A percentile compares a stretch with the other conserved stretches of the same genome.
phyloP scores from a whole-genome alignment of 2,888 invertebrate genomes.

The Euzetes globulus region DNA sequence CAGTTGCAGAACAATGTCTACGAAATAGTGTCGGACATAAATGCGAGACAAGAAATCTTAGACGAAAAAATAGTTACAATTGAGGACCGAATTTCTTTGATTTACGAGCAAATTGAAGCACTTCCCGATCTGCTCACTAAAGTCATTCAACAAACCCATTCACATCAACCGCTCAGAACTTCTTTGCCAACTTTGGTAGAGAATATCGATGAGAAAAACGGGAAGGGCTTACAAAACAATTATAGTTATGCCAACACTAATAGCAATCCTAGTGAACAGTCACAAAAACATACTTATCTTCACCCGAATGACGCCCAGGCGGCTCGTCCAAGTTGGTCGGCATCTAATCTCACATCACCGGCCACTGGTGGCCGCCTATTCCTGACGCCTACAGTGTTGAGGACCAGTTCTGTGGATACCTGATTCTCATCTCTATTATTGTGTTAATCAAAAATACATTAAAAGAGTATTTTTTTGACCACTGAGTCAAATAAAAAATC shows the following conservation, averaged over 20 bases:
- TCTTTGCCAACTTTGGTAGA: slow-evolving; percentile 34
- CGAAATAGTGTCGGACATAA: slow-evolving; percentile 96
- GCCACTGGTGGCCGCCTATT: slow-evolving; percentile 43
- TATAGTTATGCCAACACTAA: slow-evolving; percentile 5
- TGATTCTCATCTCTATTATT: slow-evolving; percentile 17
- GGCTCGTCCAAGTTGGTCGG: slow-evolving; percentile 40
- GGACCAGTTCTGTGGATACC: slow-evolving; percentile 36
- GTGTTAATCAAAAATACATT: no score
- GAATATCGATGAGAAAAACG: slow-evolving; percentile 29
- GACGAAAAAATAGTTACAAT: slow-evolving; percentile 86
- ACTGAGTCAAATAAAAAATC: no score
- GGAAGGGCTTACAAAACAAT: not conserved
- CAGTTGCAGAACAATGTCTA: slow-evolving; percentile 97
- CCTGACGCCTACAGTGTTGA: slow-evolving; percentile 33
- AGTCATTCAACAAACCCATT: slow-evolving; percentile 30
- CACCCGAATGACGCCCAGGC: slow-evolving; percentile 42
- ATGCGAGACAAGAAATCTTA: slow-evolving; percentile 80
- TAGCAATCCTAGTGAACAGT: not conserved
- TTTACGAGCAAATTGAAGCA: slow-evolving; percentile 36
- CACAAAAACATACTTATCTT: slow-evolving; percentile 38
- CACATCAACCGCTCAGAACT: slow-evolving; percentile 13
- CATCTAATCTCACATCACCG: slow-evolving; percentile 37
- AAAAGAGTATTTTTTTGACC: not conserved
- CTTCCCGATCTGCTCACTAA: slow-evolving; percentile 30
- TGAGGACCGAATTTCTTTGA: slow-evolving; percentile 68